Evolutionary conservation across 2,797 vertebrate genomes (phyloP).

Genomic region (Xenopus petersii): DNA sequence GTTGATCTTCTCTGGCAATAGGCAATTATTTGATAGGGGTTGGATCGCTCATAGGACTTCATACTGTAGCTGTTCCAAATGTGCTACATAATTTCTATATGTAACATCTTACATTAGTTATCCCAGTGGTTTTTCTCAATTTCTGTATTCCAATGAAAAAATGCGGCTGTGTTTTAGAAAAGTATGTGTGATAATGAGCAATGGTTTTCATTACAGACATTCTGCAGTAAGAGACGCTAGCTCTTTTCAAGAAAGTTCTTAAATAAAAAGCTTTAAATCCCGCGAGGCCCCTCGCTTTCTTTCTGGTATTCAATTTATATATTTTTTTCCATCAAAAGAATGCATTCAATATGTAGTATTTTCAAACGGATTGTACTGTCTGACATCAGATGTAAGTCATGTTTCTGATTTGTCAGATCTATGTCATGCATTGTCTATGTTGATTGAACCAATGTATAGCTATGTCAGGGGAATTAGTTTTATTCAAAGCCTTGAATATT

Average conservation of each 20-base stretch:
- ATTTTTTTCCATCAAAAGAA: slow-evolving; percentile 47
- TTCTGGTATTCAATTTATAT: slow-evolving; percentile 42
- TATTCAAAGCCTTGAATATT: too few species aligned
- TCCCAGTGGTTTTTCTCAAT: slow-evolving; percentile 21
- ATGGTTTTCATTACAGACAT: slow-evolving; percentile 46
- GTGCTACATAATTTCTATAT: slow-evolving; percentile 23
- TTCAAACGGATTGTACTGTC: slow-evolving; percentile 28
- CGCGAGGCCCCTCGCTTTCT: slow-evolving; percentile 24
- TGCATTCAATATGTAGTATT: slow-evolving; percentile 41
- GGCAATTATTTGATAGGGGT: background rate
- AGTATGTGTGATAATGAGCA: slow-evolving; percentile 46
- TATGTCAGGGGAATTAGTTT: too few species aligned
- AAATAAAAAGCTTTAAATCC: slow-evolving; percentile 44
- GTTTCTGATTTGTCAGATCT: slow-evolving; percentile 39
- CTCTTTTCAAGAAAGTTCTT: slow-evolving; percentile 43
- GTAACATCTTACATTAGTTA: slow-evolving; percentile 42
- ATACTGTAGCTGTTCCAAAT: slow-evolving; percentile 15
- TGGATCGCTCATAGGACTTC: background rate
- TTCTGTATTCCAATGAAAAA: slow-evolving; percentile 34
- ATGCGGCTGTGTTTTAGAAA: slow-evolving; percentile 30
- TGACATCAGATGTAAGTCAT: slow-evolving; percentile 42
- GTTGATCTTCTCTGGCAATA: too few species aligned
- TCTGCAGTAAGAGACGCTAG: slow-evolving; percentile 34
- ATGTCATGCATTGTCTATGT: slow-evolving; percentile 7
- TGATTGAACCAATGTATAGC: slow-evolving; percentile 9